phyloP scores from a whole-genome alignment of 37 sponge, comb jelly and placozoan species.

The Oopsacas minuta region DNA sequence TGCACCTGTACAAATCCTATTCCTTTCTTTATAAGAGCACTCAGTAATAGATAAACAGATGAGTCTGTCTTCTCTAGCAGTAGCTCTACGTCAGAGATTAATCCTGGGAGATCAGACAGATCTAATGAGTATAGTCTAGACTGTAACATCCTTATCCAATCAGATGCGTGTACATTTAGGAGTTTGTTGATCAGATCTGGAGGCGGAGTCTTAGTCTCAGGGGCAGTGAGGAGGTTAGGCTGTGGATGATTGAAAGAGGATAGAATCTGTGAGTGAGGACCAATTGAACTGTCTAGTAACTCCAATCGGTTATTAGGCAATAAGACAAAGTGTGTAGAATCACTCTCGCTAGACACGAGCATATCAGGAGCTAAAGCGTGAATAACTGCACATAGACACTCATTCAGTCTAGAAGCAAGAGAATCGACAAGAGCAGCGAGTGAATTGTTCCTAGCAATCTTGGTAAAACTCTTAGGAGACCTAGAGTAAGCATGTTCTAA shows the following conservation, averaged over 20 bases:
- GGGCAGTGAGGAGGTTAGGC: not conserved
- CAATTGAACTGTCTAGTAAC: not conserved
- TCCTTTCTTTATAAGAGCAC: not conserved
- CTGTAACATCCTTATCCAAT: not conserved
- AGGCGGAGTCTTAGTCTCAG: not conserved
- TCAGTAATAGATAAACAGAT: not conserved
- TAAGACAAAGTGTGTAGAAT: not conserved
- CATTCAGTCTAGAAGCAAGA: not conserved
- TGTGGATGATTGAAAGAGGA: not conserved
- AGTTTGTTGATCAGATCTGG: not conserved
- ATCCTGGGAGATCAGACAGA: conserved; percentile 13
- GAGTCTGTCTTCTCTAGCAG: not conserved
- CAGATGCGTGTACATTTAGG: not conserved
- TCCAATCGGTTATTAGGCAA: not conserved
- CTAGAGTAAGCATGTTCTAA: not conserved
- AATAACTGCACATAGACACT: not conserved
- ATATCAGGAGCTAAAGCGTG: not conserved
- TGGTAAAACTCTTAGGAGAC: not conserved
- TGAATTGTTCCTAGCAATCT: not conserved
- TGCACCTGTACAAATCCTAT: not conserved
- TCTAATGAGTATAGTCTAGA: not conserved
- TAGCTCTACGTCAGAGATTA: not conserved
- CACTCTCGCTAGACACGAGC: not conserved
- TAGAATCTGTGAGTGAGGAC: not conserved
- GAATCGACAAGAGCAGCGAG: not conserved